A percentile compares a stretch with the other conserved stretches of the same genome.
These are phyloP conservation scores for Stenolophus ochropezus DNA, from an alignment of 2,888 invertebrate species.

Conservation along the genomic window DNA sequence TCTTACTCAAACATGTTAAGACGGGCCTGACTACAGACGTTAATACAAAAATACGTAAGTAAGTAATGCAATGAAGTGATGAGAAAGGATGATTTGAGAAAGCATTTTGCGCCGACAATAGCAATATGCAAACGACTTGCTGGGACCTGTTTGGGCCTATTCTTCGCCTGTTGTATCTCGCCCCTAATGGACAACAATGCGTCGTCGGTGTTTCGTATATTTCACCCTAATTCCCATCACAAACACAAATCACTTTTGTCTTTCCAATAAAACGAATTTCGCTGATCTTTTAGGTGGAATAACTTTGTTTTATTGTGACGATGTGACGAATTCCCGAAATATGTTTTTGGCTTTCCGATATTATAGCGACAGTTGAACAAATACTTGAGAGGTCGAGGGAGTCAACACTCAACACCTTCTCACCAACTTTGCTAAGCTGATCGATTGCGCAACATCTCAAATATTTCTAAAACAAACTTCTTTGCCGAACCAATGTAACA, in stretches of 20 bases:
- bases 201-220: conserved; percentile 45
- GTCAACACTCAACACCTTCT: not conserved
- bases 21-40: too few relatives aligned
- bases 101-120: not conserved
- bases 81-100: not conserved
- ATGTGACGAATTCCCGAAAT: conserved; percentile 49
- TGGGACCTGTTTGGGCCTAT: conserved; percentile 6
- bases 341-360: conserved; percentile 44
- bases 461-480: not conserved
- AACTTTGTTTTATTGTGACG: conserved; percentile 53
- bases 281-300: conserved; percentile 48
- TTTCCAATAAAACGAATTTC: conserved; percentile 47
- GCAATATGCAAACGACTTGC: conserved; percentile 31
- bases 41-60: too few relatives aligned
- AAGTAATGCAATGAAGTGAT: too few relatives aligned
- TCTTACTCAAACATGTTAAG: too few relatives aligned
- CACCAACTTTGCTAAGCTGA: not conserved
- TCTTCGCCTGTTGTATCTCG: conserved; percentile 3
- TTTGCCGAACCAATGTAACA: not conserved
- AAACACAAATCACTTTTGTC: conserved; percentile 53
- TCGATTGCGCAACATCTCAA: not conserved
- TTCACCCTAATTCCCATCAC: conserved; percentile 55
- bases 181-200: conserved; percentile 44
- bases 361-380: conserved; percentile 13
- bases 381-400: conserved; percentile 4